Conservation (phyloP, 2,113 vertebrate genomes). For the Gallinago undulata region DNA sequence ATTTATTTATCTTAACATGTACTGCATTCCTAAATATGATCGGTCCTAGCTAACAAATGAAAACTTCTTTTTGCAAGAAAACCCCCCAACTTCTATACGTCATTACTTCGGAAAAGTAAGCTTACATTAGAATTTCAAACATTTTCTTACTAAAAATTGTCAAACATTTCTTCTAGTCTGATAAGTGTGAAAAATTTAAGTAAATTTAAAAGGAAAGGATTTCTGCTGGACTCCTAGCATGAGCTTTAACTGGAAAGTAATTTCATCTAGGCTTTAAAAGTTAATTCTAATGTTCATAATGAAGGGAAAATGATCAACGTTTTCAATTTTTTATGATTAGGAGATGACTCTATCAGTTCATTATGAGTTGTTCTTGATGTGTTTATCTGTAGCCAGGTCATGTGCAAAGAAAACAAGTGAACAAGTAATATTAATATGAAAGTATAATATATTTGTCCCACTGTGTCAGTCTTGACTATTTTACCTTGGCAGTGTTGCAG, state of each 20-base stretch:
- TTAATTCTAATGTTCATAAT: neutral
- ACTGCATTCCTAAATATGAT: neutral
- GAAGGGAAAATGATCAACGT: neutral
- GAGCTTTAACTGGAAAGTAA: neutral
- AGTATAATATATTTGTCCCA: neutral
- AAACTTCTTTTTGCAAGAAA: neutral
- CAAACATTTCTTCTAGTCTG: neutral
- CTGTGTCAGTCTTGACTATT: neutral
- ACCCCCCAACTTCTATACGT: fast-evolving
- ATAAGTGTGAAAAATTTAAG: neutral
- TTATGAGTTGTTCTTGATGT: neutral
- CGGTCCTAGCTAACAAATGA: neutral
- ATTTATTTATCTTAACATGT: neutral
- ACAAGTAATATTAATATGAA: neutral
- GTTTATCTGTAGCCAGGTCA: neutral
- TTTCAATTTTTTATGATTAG: neutral
- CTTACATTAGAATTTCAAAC: neutral
- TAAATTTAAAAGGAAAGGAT: neutral
- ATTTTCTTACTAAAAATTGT: neutral
- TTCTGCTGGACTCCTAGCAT: neutral
- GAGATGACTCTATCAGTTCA: neutral
- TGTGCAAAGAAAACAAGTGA: neutral
- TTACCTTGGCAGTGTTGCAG: neutral
- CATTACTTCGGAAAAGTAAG: neutral
- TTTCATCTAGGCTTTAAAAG: neutral